Conservation (phyloP, 2,888 invertebrate genomes). For the Chalcis sispes region DNA sequence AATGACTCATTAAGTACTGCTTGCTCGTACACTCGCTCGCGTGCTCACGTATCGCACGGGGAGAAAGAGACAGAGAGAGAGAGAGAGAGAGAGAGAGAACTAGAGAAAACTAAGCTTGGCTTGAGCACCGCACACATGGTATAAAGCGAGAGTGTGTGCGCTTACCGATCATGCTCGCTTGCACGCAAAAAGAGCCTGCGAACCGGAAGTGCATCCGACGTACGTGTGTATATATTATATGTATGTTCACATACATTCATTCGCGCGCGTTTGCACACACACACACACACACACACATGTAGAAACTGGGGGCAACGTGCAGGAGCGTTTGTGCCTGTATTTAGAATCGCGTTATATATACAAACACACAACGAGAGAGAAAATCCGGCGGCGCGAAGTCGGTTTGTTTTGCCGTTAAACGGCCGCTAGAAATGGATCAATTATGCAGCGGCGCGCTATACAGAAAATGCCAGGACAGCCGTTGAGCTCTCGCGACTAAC, state of each 20-base stretch:
- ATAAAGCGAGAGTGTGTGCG: background rate
- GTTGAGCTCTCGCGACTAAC: slow-evolving; percentile 11
- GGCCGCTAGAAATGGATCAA: slow-evolving; percentile 46
- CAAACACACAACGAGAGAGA: slow-evolving; percentile 17
- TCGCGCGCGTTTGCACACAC: background rate
- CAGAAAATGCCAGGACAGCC: no score
- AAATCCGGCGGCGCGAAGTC: slow-evolving; percentile 20
- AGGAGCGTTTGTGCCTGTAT: no score
- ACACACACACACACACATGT: background rate
- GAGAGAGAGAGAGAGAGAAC: no score
- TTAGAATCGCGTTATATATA: slow-evolving; percentile 2
- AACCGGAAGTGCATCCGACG: slow-evolving; percentile 53
- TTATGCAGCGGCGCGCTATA: no score
- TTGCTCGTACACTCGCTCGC: background rate
- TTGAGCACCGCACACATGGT: background rate
- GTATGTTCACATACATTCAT: no score
- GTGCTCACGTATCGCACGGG: background rate
- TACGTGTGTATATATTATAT: no score
- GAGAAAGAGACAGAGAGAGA: no score
- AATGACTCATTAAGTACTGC: slow-evolving; percentile 54
- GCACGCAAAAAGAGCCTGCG: slow-evolving; percentile 53
- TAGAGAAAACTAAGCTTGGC: no score
- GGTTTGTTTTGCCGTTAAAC: slow-evolving; percentile 43
- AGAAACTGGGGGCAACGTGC: slow-evolving; percentile 9
- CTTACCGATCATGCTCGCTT: slow-evolving; percentile 9